Percentiles rank a stretch among this genome's conserved stretches.
These are phyloP conservation scores for Slavum lentiscoides DNA, from an alignment of 2,888 invertebrate species.

Conservation along the genomic window DNA sequence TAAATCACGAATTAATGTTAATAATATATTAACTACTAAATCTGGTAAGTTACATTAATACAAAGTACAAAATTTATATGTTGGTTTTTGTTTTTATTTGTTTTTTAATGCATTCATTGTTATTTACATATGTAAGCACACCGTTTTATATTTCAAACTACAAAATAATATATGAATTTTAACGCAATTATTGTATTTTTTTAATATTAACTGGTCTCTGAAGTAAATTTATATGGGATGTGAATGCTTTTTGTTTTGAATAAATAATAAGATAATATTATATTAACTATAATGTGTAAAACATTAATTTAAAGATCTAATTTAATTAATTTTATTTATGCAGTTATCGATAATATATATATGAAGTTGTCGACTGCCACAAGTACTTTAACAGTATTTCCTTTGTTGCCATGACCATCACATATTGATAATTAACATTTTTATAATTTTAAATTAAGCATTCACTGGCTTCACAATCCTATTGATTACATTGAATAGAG, in stretches of 20 bases:
- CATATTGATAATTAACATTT: no score
- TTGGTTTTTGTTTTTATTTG: background rate
- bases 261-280: background rate
- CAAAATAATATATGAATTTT: background rate
- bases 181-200: background rate
- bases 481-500: no score
- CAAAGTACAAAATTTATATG: background rate
- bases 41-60: slow-evolving; percentile 31
- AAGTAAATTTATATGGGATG: background rate
- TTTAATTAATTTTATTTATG: background rate
- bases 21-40: slow-evolving; percentile 45
- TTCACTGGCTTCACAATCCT: no score
- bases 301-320: background rate
- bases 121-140: no score
- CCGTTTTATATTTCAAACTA: background rate
- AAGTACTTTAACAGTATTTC: no score
- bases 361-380: no score
- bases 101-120: background rate
- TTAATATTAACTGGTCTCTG: background rate
- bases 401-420: no score
- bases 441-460: no score
- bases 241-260: background rate
- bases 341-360: no score
- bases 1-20: slow-evolving; percentile 24
- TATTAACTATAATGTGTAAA: background rate